phyloP scores from a whole-genome alignment of 2,797 vertebrate species.

The Prunella strophiata region DNA sequence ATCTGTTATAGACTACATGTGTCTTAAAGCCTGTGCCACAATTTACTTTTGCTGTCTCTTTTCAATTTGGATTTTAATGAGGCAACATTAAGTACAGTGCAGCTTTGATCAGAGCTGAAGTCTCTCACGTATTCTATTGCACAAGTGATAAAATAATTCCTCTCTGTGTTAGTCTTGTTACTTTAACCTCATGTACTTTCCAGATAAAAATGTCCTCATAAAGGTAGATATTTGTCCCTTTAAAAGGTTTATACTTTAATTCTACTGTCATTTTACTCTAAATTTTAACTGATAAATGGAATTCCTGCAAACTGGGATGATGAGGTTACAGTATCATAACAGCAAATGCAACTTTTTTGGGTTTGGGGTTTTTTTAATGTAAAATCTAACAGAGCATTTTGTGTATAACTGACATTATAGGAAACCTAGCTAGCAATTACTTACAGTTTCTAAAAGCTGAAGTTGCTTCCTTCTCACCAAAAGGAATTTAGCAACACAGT shows the following conservation, averaged over 20 bases:
- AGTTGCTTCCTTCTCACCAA: not conserved
- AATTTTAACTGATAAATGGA: slow-evolving; percentile 15
- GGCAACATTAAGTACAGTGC: not conserved
- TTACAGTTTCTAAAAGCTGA: slow-evolving; percentile 12
- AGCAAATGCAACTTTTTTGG: not conserved
- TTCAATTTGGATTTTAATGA: not conserved
- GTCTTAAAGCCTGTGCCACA: not conserved
- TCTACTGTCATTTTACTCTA: slow-evolving; percentile 14
- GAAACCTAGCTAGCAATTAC: not conserved
- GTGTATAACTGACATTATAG: slow-evolving; percentile 24
- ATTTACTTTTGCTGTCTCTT: not conserved
- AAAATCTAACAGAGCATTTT: slow-evolving; percentile 46
- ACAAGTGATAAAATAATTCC: not conserved
- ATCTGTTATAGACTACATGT: fast-evolving
- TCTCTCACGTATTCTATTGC: not conserved
- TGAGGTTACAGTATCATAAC: slow-evolving; percentile 15
- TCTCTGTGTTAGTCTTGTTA: not conserved
- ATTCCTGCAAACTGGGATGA: slow-evolving; percentile 15
- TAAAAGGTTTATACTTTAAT: not conserved
- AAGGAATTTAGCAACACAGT: slow-evolving; percentile 7
- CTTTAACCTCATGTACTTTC: slow-evolving; percentile 4
- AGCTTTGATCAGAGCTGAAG: not conserved
- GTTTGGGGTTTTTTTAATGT: not conserved
- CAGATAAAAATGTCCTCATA: not conserved
- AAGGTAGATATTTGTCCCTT: not conserved